Evolutionary conservation across 2,797 vertebrate species (phyloP).

Genomic region (Parauchenoglanis punctatus): DNA sequence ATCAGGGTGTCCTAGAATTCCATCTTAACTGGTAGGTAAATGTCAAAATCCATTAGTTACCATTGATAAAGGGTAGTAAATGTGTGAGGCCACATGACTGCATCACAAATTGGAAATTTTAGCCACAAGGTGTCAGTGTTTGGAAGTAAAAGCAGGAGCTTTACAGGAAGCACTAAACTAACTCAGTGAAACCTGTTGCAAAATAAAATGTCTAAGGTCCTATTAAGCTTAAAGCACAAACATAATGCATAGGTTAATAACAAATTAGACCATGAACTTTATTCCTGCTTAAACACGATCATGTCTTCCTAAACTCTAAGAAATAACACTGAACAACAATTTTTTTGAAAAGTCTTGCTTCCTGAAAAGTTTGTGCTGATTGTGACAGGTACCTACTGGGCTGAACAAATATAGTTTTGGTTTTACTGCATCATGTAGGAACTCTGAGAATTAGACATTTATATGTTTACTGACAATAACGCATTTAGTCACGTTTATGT

Average conservation of each 20-base stretch:
- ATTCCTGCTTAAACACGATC: not conserved
- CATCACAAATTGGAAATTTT: not conserved
- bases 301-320: not conserved
- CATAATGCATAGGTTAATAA: not conserved
- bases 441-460: too few relatives aligned
- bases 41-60: not conserved
- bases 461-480: too few relatives aligned
- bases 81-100: not conserved
- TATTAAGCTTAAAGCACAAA: not conserved
- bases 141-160: constrained; percentile 58
- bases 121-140: constrained; percentile 75
- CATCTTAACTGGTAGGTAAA: not conserved
- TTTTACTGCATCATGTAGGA: too few relatives aligned
- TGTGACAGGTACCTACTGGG: too few relatives aligned
- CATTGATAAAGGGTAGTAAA: not conserved
- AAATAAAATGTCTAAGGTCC: not conserved
- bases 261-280: not conserved
- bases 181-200: not conserved
- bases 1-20: not conserved
- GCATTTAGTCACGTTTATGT: too few relatives aligned
- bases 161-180: not conserved
- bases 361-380: too few relatives aligned
- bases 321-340: not conserved
- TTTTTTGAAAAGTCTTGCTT: too few relatives aligned
- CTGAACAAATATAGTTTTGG: too few relatives aligned